Conservation (phyloP, 2,888 invertebrate species). For the Pristionchus maxplancki region DNA sequence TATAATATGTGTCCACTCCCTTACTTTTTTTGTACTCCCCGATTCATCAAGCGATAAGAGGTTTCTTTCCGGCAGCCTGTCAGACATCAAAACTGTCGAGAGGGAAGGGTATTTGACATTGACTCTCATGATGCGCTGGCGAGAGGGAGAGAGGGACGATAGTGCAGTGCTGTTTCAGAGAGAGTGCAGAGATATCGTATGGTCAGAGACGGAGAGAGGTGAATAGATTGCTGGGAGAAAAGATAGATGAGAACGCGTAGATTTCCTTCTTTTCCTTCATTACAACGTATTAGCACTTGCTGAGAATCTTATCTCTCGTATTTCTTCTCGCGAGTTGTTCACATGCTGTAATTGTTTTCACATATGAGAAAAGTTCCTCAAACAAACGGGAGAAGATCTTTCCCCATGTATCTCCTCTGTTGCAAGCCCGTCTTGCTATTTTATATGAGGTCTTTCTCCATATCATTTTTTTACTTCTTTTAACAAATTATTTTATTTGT, state of each 20-base stretch:
- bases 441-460: too few relatives aligned
- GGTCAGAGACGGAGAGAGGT: background rate
- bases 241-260: slow-evolving; percentile 38
- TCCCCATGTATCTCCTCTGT: too few relatives aligned
- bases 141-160: background rate
- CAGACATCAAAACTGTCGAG: background rate
- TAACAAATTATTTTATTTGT: background rate
- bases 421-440: too few relatives aligned
- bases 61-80: background rate
- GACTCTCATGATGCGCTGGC: background rate
- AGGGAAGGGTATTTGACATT: slow-evolving; percentile 9
- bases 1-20: background rate
- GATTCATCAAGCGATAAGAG: background rate
- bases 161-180: background rate
- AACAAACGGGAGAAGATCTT: too few relatives aligned
- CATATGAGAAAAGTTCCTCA: too few relatives aligned
- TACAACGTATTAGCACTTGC: slow-evolving; percentile 38
- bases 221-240: background rate
- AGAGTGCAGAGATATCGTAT: slow-evolving; percentile 33
- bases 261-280: slow-evolving; percentile 25
- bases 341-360: too few relatives aligned
- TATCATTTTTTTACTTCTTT: background rate
- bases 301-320: slow-evolving; percentile 9
- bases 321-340: slow-evolving; percentile 17
- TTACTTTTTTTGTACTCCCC: background rate